Evolutionary conservation across 1,140 invertebrate genomes (phyloP), one percentile per base, ranked within the genome.

Genomic region (Argopecten irradians): DNA sequence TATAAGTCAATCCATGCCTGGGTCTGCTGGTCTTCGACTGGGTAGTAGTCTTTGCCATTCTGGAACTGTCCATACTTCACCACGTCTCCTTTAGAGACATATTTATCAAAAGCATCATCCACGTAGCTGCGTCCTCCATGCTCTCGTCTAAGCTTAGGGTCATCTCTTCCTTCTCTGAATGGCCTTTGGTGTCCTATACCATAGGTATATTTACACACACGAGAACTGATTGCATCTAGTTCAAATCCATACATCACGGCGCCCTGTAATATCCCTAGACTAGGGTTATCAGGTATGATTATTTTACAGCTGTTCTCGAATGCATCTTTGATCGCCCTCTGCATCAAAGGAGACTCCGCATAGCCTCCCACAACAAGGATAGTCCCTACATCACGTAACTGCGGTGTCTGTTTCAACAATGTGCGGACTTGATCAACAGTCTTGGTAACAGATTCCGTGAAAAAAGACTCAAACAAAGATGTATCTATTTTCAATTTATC

Each of bases 41-140:
- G 90, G 85, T 82, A 90, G 36, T 92, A 92, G 36, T 91, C 90
- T 46, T 91, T 83, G 1, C 34, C 85, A 32, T 89, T 82, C 7
- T 88, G 83, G 41, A 87, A 87, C 82, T 91, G 82, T 36, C 84
- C 89, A 14, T 91, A 22, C 43, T 84, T 88, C 19, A 89, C 86
- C 71, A 86, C 82, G 3, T 88, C 82, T 43, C 91, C 90, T 46
- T 90, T 89, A 55, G 87, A 88, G 28, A 92, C 86, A 83, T 91
- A 89, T 82, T 90, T 92, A 34, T 90, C 83, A 88, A 92, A 92
- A 0, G 87, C 82, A 85, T 89, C 90, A 86, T 92, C 91, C 55
- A 89, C 91, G 82, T 86, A 92, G 32, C 84, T 41, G 32, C 85
- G 41, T n/a, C 82, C 89, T 8, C 34, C 84, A 82, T 71, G 32